Evolutionary conservation across 2,797 vertebrate genomes (phyloP).

Genomic region (Malacoctenus gilli): DNA sequence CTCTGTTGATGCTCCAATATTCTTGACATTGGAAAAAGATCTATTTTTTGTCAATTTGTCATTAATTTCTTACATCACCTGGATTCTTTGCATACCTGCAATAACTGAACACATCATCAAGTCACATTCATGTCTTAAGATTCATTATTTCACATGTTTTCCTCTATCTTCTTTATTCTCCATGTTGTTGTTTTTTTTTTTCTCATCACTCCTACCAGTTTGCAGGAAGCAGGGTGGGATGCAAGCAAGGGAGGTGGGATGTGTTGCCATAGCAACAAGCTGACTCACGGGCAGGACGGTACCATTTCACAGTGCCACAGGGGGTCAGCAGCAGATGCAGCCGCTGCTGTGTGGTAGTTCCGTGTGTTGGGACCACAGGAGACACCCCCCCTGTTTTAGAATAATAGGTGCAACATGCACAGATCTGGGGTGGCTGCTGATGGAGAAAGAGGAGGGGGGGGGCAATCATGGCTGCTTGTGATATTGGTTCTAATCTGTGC

Average conservation of each 20-base stretch:
- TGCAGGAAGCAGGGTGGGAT: constrained; percentile 71
- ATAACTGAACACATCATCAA: constrained; percentile 8
- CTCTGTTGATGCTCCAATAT: neutral
- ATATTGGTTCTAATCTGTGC: constrained; percentile 32
- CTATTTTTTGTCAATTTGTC: constrained; percentile 1
- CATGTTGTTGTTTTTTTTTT: constrained; percentile 59
- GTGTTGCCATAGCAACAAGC: constrained; percentile 84
- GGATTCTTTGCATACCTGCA: neutral
- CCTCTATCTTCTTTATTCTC: constrained; percentile 21
- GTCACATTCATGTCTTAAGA: neutral
- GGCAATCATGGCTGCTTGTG: constrained; percentile 37
- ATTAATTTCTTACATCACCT: constrained; percentile 1
- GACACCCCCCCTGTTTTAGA: constrained; percentile 69
- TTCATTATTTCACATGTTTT: constrained; percentile 1
- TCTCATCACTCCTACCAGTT: constrained; percentile 45
- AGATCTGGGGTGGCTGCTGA: constrained; percentile 49
- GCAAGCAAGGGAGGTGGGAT: constrained; percentile 67
- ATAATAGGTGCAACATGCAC: constrained; percentile 34
- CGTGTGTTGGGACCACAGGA: constrained; percentile 20
- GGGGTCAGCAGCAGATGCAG: constrained; percentile 68
- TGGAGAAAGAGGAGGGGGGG: constrained; percentile 39
- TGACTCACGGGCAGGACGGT: constrained; percentile 80
- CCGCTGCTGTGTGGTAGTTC: constrained; percentile 23
- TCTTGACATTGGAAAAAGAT: constrained; percentile 10
- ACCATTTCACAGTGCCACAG: constrained; percentile 74